phyloP scores from a whole-genome alignment of 2,113 vertebrate genomes.

The Ochotona curzoniae region DNA sequence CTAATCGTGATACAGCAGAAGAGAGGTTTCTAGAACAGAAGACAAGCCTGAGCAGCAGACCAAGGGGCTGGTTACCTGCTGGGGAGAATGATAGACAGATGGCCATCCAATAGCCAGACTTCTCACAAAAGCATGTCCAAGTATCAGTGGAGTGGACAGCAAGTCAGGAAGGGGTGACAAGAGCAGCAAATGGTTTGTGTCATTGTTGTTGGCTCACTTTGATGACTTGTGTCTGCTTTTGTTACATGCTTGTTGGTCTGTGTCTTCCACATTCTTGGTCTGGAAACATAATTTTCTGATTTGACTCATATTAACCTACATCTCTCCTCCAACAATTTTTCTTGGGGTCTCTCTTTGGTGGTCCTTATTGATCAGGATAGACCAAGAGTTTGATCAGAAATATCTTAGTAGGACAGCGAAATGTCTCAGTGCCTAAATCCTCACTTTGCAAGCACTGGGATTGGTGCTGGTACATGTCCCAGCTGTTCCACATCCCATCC shows the following conservation, averaged over 20 bases:
- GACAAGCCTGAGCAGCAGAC: neutral
- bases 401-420: too few species aligned
- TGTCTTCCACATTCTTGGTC: neutral
- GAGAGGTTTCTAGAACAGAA: neutral
- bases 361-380: neutral
- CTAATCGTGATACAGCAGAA: neutral
- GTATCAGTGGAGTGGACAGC: neutral
- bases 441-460: too few species aligned
- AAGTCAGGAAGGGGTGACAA: neutral
- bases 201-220: neutral
- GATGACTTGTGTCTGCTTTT: neutral
- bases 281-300: neutral
- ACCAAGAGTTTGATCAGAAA: neutral
- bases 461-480: too few species aligned
- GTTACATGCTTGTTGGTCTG: too few species aligned
- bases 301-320: neutral
- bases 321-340: neutral
- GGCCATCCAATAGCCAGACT: neutral
- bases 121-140: neutral
- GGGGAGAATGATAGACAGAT: neutral
- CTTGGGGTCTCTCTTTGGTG: neutral
- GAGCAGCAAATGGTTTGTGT: neutral
- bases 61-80: neutral
- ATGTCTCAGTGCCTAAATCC: too few species aligned
- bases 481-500: too few species aligned